Evolutionary conservation across 2,888 invertebrate genomes (phyloP), one percentile per base, ranked within the genome.

Genomic region (Stenoptilia bipunctidactyla): DNA sequence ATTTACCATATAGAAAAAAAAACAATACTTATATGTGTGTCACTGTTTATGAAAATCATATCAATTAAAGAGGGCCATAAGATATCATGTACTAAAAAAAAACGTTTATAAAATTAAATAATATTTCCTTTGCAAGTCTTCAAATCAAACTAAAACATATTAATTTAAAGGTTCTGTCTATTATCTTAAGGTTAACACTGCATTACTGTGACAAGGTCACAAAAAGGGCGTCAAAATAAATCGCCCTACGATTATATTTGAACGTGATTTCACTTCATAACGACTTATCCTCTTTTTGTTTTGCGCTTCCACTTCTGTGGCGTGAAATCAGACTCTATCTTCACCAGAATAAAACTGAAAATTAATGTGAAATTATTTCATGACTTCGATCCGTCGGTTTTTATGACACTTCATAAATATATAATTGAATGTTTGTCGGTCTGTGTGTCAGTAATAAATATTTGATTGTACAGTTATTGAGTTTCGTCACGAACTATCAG

Each of bases 361-460:
- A 20, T 20, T 20, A 20, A 20, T 20, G 20, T 3, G 20, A 20
- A 20, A 5, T 30, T 8, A 30, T 9, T 36, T 36, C 2, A 6
- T 12, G 36, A 15, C 6, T 15, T 9, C 20, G 36, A 36, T 36
- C 36, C 15, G 20, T 30, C n/a, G 15, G 20, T 15, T 15, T 35
- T 36, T 15, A 36, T 36, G 36, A 36, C 20, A 15, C 20, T 15
- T 36, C 15, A 15, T 36, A 36, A 36, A 36, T 36, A 15, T 15
- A 36, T 12, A 36, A 36, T 36, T 36, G 15, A 9, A 20, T 36
- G 36, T 15, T 15, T 15, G 14, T 36, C 15, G 15, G 36, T 15
- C 36, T 36, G 36, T 36, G 36, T 36, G 36, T 14, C 15, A 30
- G n/a, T 15, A n/a, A 36, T 36, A 15, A 36, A 36, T 36, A 15